Base-by-base conservation (phyloP, 1,140 invertebrate genomes). In the Hetaerina americana region DNA sequence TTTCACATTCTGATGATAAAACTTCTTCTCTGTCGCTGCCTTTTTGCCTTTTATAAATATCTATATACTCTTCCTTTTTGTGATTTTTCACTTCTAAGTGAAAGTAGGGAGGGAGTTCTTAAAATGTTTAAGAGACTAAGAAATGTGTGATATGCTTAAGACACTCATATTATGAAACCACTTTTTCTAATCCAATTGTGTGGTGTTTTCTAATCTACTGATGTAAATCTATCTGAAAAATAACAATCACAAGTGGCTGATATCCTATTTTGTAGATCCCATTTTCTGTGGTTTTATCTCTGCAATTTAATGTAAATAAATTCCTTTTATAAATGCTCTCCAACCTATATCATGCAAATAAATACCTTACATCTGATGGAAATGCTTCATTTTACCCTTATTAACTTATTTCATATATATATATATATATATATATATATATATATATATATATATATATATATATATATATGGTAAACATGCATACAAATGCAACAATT, bases 31-130 rank as follows among this genome's bases (percentile, higher is more conserved):
- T 57, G 15, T n/a, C 22, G 40, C 40, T 57, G 40, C 40, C 40
- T 57, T 57, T n/a, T 57, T 57, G 40, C 40, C 40, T 57, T 57
- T 57, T 57, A 57, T 57, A 57, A 57, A 57, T 57, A 57, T 57
- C 40, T 57, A 57, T n/a, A n/a, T n/a, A 57, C 40, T 57, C 40
- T 57, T n/a, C n/a, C n/a, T n/a, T n/a, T 57, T 57, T 57, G 40
- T 57, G 40, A 57, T 57, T n/a, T 12, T 57, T 57, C 40, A 57
- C 40, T 57, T 57, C 40, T 57, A 18, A 18, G 40, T 18, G 40
- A 57, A 57, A 18, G 22, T 57, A 57, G 15, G 22, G 22, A 57
- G 40, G 40, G 40, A 57, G 15, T 57, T 57, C 22, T 57, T n/a
- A 57, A 57, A 57, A 57, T 57, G 15, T 57, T n/a, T 57, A 57